Percentiles rank a stretch among this genome's conserved stretches.
These are phyloP conservation scores for Aphodius granarius DNA, from an alignment of 2,888 invertebrate genomes.

Conservation along the genomic window DNA sequence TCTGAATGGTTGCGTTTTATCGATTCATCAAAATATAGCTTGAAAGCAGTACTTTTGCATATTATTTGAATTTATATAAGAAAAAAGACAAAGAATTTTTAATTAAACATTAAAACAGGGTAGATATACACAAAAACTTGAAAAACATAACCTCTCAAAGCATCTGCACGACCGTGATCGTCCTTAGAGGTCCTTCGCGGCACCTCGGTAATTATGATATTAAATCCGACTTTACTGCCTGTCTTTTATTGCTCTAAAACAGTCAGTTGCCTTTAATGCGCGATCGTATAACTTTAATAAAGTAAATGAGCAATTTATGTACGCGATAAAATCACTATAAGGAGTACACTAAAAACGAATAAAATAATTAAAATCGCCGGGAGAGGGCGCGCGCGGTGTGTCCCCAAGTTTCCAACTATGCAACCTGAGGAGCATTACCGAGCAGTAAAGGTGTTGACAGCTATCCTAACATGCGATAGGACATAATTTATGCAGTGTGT, in stretches of 20 bases:
- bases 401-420: background rate
- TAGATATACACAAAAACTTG: background rate
- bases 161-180: background rate
- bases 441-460: conserved; percentile 8
- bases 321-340: conserved; percentile 3
- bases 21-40: too few species aligned
- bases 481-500: background rate
- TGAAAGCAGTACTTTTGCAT: too few species aligned
- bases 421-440: background rate
- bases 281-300: conserved; percentile 2
- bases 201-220: conserved; percentile 4
- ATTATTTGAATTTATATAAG: too few species aligned
- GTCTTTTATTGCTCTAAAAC: conserved; percentile 3
- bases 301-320: background rate
- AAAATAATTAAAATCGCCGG: conserved; percentile 10
- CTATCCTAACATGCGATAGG: background rate
- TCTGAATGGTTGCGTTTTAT: too few species aligned
- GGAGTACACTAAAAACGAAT: background rate
- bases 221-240: conserved; percentile 8
- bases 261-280: background rate
- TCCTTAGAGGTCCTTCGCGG: background rate
- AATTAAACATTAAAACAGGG: too few species aligned
- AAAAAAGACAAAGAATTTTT: too few species aligned
- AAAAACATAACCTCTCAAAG: background rate
- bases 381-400: background rate